Percentiles rank a stretch among this genome's conserved stretches.
Evolutionary conservation across 2,113 vertebrate genomes (phyloP).

Genomic region (Jaculus jaculus): DNA sequence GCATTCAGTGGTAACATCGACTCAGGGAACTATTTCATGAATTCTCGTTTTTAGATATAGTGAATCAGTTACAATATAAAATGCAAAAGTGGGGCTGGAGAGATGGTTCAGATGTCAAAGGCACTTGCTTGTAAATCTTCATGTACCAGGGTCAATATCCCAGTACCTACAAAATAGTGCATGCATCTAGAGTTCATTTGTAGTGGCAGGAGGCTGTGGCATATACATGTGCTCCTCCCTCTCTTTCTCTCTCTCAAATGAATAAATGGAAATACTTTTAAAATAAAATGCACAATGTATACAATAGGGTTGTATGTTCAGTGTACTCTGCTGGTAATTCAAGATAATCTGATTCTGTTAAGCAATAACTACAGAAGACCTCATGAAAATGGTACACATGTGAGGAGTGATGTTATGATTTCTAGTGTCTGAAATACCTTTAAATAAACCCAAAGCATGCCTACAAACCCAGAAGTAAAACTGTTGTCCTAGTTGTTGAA

Average conservation of each 20-base stretch:
- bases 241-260: too few species aligned
- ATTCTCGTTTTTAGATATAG: slow-evolving; percentile 35
- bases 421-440: not conserved
- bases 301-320: not conserved
- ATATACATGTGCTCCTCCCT: too few species aligned
- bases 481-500: not conserved
- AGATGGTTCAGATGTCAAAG: too few species aligned
- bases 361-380: not conserved
- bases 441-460: not conserved
- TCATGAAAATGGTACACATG: not conserved
- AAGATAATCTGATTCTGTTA: not conserved
- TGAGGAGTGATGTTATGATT: not conserved
- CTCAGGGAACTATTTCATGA: not conserved
- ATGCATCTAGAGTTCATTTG: too few species aligned
- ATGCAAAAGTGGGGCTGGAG: not conserved
- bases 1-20: not conserved
- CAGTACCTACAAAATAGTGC: too few species aligned
- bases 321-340: not conserved
- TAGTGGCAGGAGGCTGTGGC: too few species aligned
- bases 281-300: not conserved
- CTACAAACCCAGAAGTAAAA: not conserved
- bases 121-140: too few species aligned
- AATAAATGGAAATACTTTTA: too few species aligned
- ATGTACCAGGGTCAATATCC: too few species aligned
- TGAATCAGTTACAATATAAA: not conserved